phyloP scores from a whole-genome alignment of 1,140 invertebrate species.

The Aphaenogaster ashmeadi region DNA sequence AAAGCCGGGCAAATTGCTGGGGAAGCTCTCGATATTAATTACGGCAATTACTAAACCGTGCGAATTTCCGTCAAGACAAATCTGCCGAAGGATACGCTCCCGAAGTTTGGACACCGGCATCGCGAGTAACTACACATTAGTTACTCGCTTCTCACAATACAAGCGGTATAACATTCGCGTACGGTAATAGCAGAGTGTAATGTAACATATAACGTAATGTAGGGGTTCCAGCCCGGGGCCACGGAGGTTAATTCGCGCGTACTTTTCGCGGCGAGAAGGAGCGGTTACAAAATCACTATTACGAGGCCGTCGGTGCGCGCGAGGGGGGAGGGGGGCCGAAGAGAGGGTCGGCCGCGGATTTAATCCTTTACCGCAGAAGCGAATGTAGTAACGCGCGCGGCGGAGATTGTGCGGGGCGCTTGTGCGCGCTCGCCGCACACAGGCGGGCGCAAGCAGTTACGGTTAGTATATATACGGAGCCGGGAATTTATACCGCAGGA shows the following conservation, averaged over 20 bases:
- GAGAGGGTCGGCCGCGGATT: neutral
- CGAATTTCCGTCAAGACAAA: conserved; percentile 5
- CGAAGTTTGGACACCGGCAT: neutral
- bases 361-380: conserved; percentile 61
- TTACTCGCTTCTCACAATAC: conserved; percentile 7
- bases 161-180: conserved; percentile 3
- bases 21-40: neutral
- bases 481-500: conserved; percentile 54
- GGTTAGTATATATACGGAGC: conserved; percentile 22
- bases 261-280: conserved; percentile 58
- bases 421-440: conserved; percentile 17
- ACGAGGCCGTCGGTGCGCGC: conserved; percentile 6
- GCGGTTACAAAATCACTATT: conserved; percentile 62
- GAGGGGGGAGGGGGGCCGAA: neutral
- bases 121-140: neutral
- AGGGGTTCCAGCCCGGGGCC: conserved; percentile 26
- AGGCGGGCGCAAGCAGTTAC: conserved; percentile 24
- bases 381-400: conserved; percentile 48
- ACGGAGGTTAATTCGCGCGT: conserved; percentile 56
- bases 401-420: conserved; percentile 57
- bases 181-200: conserved; percentile 24
- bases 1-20: neutral
- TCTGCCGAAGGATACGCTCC: neutral
- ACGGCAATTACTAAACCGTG: neutral
- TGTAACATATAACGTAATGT: conserved; percentile 35